Evolutionary conservation across 2,888 invertebrate species (phyloP).

Genomic region (Sesia apiformis): DNA sequence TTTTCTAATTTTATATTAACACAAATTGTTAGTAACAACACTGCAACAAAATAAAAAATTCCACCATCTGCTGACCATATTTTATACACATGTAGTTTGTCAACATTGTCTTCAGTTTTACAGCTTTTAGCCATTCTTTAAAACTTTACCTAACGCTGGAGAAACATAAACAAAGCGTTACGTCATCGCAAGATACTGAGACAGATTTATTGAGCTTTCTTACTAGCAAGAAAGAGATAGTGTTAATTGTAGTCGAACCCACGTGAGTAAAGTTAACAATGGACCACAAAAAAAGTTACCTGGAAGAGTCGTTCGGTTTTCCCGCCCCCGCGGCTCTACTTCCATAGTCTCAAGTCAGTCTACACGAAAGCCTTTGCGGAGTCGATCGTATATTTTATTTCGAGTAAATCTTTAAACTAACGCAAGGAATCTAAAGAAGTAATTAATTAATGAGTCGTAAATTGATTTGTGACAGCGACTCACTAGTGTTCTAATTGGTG

Average conservation of each 20-base stretch:
- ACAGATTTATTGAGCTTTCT: conserved; percentile 11
- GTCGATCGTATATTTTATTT: conserved; percentile 27
- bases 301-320: conserved; percentile 42
- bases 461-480: conserved; percentile 19
- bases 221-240: conserved; percentile 38
- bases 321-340: conserved; percentile 38
- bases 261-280: conserved; percentile 68
- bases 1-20: not conserved
- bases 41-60: too few relatives aligned
- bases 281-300: conserved; percentile 65
- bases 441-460: conserved; percentile 1
- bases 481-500: conserved; percentile 22
- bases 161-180: conserved; percentile 59
- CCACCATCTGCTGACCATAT: conserved; percentile 28
- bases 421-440: too few relatives aligned
- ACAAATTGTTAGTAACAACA: not conserved
- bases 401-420: conserved; percentile 2
- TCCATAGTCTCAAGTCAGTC: conserved; percentile 37
- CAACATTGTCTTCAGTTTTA: conserved; percentile 25
- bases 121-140: conserved; percentile 18
- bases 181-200: conserved; percentile 8
- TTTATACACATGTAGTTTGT: conserved; percentile 29
- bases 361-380: conserved; percentile 40
- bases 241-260: conserved; percentile 22
- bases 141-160: conserved; percentile 35